Evolutionary conservation across 2,888 invertebrate genomes (phyloP).

Genomic region (Amphiduros pacificus): DNA sequence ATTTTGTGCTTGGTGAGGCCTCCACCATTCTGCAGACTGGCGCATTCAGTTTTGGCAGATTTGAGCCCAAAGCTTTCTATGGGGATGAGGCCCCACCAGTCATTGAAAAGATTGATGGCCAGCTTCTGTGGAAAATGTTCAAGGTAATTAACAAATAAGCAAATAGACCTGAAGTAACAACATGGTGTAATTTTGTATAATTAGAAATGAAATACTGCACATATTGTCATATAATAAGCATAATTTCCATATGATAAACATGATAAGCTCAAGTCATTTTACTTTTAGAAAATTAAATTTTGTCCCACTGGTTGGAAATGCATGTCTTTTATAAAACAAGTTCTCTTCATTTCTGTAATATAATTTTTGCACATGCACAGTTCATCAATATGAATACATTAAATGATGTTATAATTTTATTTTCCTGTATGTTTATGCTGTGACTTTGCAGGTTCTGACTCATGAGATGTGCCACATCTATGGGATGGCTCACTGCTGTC

Average conservation of each 20-base stretch:
- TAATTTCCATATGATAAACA: not conserved
- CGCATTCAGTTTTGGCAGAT: slow-evolving; percentile 51
- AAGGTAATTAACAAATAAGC: slow-evolving; percentile 36
- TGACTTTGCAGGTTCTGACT: too few species aligned
- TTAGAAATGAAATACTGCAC: not conserved
- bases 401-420: too few species aligned
- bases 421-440: too few species aligned
- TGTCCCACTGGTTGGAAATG: too few species aligned
- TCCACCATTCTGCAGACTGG: slow-evolving; percentile 37
- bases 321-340: too few species aligned
- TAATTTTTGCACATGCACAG: too few species aligned
- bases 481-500: too few species aligned
- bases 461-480: too few species aligned
- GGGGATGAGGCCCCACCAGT: slow-evolving; percentile 32
- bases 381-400: too few species aligned
- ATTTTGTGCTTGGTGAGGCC: slow-evolving; percentile 55
- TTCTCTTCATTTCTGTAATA: too few species aligned
- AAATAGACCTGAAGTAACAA: not conserved
- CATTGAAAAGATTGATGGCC: slow-evolving; percentile 38
- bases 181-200: not conserved
- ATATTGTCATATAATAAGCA: not conserved
- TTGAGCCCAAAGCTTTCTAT: slow-evolving; percentile 42
- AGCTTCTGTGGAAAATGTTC: slow-evolving; percentile 46
- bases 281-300: too few species aligned
- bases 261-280: too few species aligned